Base-by-base conservation (phyloP, 2,113 vertebrate species). In the Corapipo altera region DNA sequence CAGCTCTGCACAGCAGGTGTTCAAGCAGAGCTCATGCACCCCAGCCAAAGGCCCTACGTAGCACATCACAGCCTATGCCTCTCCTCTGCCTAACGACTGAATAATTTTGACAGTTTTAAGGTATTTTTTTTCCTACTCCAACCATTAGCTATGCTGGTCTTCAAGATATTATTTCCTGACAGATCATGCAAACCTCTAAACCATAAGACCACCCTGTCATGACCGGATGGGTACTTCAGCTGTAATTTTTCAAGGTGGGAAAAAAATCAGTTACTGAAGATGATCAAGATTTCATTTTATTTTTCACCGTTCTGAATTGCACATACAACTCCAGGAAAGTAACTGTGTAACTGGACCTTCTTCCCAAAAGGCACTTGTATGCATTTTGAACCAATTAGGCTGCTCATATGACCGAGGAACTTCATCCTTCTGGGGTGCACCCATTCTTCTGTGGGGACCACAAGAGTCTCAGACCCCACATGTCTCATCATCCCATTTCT, bases 1-100 rank as follows among this genome's bases (percentile, higher is more conserved):
- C 1, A 2, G 8, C 32, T 64, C 24, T 0, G 0, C 39, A 58
- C 44, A 67, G 55, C 33, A 15, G 37, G 15, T 0, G 0, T n/a
- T 59, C 13, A 41, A 30, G n/a, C 0, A 0, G 8, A 10, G 8
- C 48, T 75, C 3, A 0, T 0, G 3, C 15, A 19, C 15, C 22
- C 7, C 8, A 1, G 14, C 65, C 24, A 15, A 46, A 52, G 14
- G 55, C 77, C 55, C 35, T 54, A 6, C 5, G 0, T 2, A 26
- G 23, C 19, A 12, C 37, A 44, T 24, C 19, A 14, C 23, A 12
- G 22, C 3, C 2, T 19, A 0, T 44, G 15, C 26, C 39, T 43
- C 49, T 70, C 69, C 17, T 62, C 71, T 82, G 62, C 41, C 44
- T 52, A 11, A 64, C 35, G 41, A 20, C 26, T 88, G 92, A 90